phyloP scores from a whole-genome alignment of 2,113 vertebrate genomes.

The Cyprinodon variegatus region DNA sequence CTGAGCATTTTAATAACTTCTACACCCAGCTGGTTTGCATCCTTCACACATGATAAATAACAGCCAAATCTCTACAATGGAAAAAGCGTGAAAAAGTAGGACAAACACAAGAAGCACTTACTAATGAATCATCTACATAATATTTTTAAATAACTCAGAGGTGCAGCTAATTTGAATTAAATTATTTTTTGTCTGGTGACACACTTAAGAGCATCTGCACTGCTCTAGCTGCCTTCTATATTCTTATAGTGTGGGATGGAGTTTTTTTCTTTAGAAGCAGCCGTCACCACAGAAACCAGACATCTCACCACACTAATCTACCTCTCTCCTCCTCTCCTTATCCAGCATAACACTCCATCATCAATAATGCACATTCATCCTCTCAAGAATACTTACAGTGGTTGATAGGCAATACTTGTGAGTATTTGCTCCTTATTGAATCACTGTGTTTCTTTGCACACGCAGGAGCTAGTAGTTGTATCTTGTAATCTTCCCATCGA shows the following conservation, averaged over 20 bases:
- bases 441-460: neutral
- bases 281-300: conserved; percentile 75
- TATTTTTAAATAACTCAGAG: conserved; percentile 45
- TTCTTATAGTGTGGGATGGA: conserved; percentile 68
- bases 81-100: conserved; percentile 21
- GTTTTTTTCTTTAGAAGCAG: conserved; percentile 66
- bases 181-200: conserved; percentile 57
- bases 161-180: conserved; percentile 55
- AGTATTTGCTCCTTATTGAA: neutral
- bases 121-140: conserved; percentile 54
- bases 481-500: no score
- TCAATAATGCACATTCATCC: conserved; percentile 60
- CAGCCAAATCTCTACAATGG: conserved; percentile 22
- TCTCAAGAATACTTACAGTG: conserved; percentile 49
- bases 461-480: no score
- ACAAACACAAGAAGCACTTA: conserved; percentile 28
- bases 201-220: conserved; percentile 61
- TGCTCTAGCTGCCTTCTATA: conserved; percentile 59
- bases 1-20: conserved; percentile 35
- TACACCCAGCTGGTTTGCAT: conserved; percentile 26
- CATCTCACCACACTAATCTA: conserved; percentile 65
- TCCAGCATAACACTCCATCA: conserved; percentile 55
- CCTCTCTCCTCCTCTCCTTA: conserved; percentile 42
- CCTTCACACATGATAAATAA: conserved; percentile 37
- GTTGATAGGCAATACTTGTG: conserved; percentile 14